These are phyloP conservation scores for Biston stratarius DNA, from an alignment of 2,888 invertebrate species.

Conservation along the genomic window DNA sequence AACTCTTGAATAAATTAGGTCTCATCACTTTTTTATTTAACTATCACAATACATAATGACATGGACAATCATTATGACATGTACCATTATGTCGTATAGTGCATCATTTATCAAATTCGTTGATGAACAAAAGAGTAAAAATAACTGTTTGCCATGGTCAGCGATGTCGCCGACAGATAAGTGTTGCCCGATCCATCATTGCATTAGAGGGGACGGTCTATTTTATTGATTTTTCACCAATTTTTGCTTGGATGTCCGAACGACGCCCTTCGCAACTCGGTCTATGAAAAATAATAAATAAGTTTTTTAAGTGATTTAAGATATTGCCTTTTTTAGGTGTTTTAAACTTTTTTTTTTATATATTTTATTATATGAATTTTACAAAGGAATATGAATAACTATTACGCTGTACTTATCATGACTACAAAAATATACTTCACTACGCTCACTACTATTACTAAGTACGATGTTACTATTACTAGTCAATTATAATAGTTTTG, in stretches of 20 bases:
- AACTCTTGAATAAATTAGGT: no score
- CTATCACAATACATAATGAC: conserved; percentile 4
- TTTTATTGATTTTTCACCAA: conserved; percentile 76
- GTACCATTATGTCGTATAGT: not conserved
- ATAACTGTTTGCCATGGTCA: conserved; percentile 57
- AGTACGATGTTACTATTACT: no score
- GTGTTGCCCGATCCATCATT: conserved; percentile 76
- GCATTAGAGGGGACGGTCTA: conserved; percentile 73
- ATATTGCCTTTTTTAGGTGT: not conserved
- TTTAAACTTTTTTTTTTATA: not conserved
- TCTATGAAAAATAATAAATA: conserved; percentile 46
- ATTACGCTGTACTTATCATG: no score
- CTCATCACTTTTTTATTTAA: no score
- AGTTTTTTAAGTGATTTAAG: conserved; percentile 39
- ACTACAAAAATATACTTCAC: no score
- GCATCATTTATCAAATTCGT: conserved; percentile 26
- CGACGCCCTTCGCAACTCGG: conserved; percentile 29
- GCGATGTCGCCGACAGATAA: conserved; percentile 78
- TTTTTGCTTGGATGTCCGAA: conserved; percentile 51
- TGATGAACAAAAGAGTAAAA: conserved; percentile 50
- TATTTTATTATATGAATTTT: no score
- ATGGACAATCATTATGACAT: not conserved
- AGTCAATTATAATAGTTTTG: no score
- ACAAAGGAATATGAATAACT: no score
- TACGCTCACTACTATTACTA: no score